These are phyloP conservation scores for Megalops cyprinoides DNA, from an alignment of 2,797 vertebrate species.

Conservation along the genomic window DNA sequence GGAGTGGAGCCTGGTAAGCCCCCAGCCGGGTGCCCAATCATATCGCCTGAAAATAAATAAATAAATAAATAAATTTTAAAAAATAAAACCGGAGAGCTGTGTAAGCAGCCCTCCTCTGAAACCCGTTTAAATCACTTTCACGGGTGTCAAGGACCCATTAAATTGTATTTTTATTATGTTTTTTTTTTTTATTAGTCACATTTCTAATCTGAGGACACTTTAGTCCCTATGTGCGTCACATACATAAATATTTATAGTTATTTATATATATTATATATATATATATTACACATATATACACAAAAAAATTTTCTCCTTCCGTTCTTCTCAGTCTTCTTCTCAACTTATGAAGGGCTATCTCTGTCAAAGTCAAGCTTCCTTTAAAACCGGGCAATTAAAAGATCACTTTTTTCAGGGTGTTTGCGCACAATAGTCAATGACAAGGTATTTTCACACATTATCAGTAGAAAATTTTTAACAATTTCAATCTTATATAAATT, in stretches of 20 bases:
- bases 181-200: neutral
- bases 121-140: neutral
- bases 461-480: neutral
- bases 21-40: neutral
- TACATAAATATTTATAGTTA: neutral
- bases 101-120: neutral
- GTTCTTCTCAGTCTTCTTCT: neutral
- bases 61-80: neutral
- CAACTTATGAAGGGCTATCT: neutral
- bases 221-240: neutral
- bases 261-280: neutral
- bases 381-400: neutral
- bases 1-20: neutral
- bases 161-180: neutral
- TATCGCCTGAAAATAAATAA: neutral
- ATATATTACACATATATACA: neutral
- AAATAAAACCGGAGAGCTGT: neutral
- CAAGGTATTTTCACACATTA: neutral
- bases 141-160: neutral
- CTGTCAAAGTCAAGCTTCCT: neutral
- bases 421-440: neutral
- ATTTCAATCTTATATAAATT: no score
- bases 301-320: no score
- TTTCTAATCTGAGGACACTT: conserved; percentile 72
- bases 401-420: neutral